Percentiles rank a stretch among this genome's conserved stretches.
phyloP scores from a whole-genome alignment of 1,140 invertebrate species.

The Psix sp. region DNA sequence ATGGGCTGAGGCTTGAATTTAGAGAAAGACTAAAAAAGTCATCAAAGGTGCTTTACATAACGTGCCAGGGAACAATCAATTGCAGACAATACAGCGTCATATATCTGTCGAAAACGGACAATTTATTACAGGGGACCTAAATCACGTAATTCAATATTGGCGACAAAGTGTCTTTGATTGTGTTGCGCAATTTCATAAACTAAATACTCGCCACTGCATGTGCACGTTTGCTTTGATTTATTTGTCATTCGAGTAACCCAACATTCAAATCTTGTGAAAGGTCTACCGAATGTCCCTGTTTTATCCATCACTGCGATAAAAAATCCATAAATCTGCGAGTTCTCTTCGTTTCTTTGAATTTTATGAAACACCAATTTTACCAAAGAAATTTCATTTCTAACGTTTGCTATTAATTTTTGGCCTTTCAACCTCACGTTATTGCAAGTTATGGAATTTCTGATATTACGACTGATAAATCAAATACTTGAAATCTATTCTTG shows the following conservation, averaged over 20 bases:
- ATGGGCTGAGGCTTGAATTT: neutral
- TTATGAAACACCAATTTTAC: too few species aligned
- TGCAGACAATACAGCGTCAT: constrained; percentile 28
- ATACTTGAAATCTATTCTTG: too few species aligned
- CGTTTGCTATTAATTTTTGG: too few species aligned
- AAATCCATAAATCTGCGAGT: too few species aligned
- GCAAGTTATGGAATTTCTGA: too few species aligned
- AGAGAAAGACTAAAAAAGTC: neutral
- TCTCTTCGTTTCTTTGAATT: too few species aligned
- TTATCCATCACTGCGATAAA: too few species aligned
- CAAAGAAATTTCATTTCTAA: too few species aligned
- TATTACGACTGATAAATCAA: too few species aligned
- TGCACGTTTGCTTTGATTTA: constrained; percentile 30
- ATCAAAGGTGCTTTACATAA: constrained; percentile 14
- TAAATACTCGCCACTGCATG: constrained; percentile 9
- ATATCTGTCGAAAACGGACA: constrained; percentile 38
- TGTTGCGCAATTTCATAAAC: constrained; percentile 44
- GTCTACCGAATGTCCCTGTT: too few species aligned
- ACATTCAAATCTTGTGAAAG: constrained; percentile 11
- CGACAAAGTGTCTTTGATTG: constrained; percentile 31
- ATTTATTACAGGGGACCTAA: constrained; percentile 37
- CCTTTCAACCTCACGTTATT: too few species aligned
- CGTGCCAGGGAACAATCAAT: constrained; percentile 8
- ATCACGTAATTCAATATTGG: constrained; percentile 43
- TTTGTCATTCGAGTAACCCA: constrained; percentile 34